phyloP scores from a whole-genome alignment of 1,140 invertebrate species.

The Cydia strobilella region DNA sequence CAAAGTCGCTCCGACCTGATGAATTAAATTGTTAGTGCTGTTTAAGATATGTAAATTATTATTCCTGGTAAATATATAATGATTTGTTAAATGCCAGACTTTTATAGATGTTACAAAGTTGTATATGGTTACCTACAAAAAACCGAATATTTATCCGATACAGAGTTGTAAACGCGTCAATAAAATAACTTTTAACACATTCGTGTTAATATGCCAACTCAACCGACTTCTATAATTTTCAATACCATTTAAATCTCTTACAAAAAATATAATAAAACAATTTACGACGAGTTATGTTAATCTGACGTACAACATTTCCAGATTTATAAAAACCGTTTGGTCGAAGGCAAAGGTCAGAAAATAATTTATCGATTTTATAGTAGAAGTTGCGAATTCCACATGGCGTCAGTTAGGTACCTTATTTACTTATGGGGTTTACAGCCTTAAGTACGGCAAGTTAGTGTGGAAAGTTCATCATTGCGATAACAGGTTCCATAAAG shows the following conservation, averaged over 20 bases:
- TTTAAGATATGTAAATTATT: background rate
- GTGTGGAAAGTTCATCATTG: conserved; percentile 66
- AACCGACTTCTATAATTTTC: conserved; percentile 26
- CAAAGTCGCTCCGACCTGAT: background rate
- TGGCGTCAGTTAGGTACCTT: background rate
- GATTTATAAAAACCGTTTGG: conserved; percentile 19
- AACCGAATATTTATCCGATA: conserved; percentile 34
- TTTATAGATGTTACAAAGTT: background rate
- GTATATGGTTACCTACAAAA: conserved; percentile 16
- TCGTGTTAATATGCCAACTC: conserved; percentile 55
- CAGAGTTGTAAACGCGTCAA: conserved; percentile 41
- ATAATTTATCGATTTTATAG: conserved; percentile 3
- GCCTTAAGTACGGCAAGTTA: conserved; percentile 26
- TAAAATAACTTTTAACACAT: conserved; percentile 59
- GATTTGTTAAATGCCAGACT: background rate
- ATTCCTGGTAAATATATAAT: background rate
- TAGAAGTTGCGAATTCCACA: conserved; percentile 26
- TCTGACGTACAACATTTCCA: conserved; percentile 10
- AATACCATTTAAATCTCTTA: conserved; percentile 31
- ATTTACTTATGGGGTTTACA: background rate
- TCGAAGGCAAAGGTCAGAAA: conserved; percentile 19
- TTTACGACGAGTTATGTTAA: conserved; percentile 29
- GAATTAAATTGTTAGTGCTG: background rate
- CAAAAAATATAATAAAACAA: conserved; percentile 32
- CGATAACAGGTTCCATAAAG: conserved; percentile 66